These are phyloP conservation scores for Hemitrygon akajei DNA, from an alignment of 2,797 vertebrate genomes.

Conservation along the genomic window DNA sequence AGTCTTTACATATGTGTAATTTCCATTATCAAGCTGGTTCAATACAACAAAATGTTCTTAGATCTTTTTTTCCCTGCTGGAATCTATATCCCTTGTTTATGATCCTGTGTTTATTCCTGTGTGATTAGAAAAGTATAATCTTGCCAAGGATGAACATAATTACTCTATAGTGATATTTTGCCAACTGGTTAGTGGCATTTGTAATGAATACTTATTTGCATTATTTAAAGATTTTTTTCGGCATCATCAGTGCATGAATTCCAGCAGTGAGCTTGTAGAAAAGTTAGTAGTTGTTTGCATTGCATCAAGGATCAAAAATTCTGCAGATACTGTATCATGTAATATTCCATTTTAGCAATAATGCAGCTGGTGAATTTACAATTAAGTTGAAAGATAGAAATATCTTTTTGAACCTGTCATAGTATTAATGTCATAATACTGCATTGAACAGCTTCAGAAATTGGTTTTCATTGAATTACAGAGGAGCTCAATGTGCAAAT, in stretches of 20 bases:
- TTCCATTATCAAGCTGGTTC: not conserved
- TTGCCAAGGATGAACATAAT: not conserved
- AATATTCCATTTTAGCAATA: not conserved
- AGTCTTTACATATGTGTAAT: no score
- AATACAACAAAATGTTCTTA: not conserved
- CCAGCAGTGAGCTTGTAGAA: not conserved
- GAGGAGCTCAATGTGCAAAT: no score
- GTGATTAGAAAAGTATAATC: not conserved
- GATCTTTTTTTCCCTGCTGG: not conserved
- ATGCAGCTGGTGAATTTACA: not conserved
- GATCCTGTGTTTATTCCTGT: not conserved
- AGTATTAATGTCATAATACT: no score
- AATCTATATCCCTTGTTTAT: not conserved
- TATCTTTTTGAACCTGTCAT: no score
- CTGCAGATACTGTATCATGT: not conserved
- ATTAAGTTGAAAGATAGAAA: not conserved
- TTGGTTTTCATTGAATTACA: no score
- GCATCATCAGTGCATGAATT: not conserved
- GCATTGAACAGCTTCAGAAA: no score
- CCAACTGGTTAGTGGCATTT: slow-evolving; percentile 3
- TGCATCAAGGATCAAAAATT: not conserved
- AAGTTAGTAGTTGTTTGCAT: not conserved
- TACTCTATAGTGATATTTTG: not conserved
- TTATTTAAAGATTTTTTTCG: not conserved
- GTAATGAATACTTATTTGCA: not conserved